These are phyloP conservation scores for Trididemnum nubilum DNA, from an alignment of 23 tunicate species.

Conservation along the genomic window DNA sequence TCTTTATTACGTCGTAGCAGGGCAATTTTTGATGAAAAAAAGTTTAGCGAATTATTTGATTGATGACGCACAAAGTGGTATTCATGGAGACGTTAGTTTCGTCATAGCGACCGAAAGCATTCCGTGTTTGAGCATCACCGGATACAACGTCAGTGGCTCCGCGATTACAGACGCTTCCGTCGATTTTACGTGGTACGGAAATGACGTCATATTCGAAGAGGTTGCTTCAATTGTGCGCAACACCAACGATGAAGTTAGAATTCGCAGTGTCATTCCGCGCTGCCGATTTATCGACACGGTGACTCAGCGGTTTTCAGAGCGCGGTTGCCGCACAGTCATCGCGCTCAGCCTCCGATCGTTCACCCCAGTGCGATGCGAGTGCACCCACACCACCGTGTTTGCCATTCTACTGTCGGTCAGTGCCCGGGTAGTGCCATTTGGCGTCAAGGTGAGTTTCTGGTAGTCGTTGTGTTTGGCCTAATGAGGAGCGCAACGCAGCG, in stretches of 20 bases:
- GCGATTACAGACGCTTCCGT: not conserved
- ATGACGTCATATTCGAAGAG: not conserved
- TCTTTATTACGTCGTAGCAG: too few relatives aligned
- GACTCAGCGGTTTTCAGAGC: not conserved
- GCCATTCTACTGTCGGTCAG: constrained; percentile 7
- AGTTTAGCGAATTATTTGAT: too few relatives aligned
- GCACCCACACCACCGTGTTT: constrained; percentile 29
- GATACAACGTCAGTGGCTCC: not conserved
- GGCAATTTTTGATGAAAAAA: too few relatives aligned
- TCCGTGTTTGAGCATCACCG: not conserved
- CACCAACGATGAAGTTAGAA: not conserved
- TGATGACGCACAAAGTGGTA: not conserved
- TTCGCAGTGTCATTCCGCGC: not conserved
- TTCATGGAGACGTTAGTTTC: not conserved
- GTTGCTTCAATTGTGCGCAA: not conserved
- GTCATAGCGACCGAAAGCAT: not conserved
- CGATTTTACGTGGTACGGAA: constrained; percentile 3
- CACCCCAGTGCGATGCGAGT: not conserved
- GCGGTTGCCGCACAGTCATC: not conserved
- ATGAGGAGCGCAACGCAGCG: too few relatives aligned
- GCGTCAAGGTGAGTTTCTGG: constrained; percentile 19
- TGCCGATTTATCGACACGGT: constrained; percentile 10
- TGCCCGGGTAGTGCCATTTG: not conserved
- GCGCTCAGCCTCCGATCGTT: not conserved
- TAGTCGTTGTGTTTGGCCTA: too few relatives aligned